Percentiles rank a stretch among this genome's conserved stretches.
Evolutionary conservation across 2,888 invertebrate species (phyloP).

Genomic region (Arrhopalites spinosus): DNA sequence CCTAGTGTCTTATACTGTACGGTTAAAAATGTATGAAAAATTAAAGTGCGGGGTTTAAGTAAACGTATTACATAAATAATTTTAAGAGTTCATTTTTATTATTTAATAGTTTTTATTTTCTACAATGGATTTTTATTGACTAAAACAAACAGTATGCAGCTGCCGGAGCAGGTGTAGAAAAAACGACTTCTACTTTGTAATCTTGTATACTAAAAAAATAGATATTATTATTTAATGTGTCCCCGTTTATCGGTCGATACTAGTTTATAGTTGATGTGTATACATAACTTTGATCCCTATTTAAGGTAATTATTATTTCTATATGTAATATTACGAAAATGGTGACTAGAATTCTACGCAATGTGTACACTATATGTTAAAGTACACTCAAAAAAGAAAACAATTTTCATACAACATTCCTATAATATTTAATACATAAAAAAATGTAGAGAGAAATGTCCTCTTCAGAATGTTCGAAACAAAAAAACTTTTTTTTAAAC

Average conservation of each 20-base stretch:
- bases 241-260: neutral
- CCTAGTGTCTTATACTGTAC: too few species aligned
- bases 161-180: too few species aligned
- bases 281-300: neutral
- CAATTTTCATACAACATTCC: slow-evolving; percentile 1
- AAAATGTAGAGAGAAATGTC: neutral
- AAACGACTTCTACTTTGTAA: neutral
- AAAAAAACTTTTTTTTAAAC: neutral
- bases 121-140: neutral
- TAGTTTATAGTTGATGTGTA: neutral
- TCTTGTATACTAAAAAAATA: neutral
- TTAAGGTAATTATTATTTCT: too few species aligned
- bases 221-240: too few species aligned
- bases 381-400: too few species aligned
- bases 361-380: too few species aligned
- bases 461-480: neutral
- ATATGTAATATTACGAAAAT: neutral
- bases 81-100: neutral
- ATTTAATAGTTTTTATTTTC: neutral
- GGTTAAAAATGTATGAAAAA: too few species aligned
- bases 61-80: too few species aligned
- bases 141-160: neutral
- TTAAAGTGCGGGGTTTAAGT: too few species aligned
- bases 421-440: neutral
- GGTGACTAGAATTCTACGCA: neutral